Conservation (phyloP, 2,797 vertebrate species). For the Phaenicophaeus curvirostris region DNA sequence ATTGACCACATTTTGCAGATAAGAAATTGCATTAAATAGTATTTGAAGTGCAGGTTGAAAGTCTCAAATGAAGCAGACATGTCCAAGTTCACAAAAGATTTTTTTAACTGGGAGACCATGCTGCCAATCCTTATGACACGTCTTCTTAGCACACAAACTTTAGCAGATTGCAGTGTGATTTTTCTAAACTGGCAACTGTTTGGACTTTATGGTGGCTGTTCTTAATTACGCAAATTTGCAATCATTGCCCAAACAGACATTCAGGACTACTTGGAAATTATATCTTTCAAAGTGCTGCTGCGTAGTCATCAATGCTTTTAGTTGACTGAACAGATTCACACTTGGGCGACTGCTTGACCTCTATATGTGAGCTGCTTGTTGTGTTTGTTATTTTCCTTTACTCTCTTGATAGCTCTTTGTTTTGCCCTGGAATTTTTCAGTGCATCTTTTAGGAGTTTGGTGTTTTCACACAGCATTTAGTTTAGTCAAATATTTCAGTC, state of each 20-base stretch:
- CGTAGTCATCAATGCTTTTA: neutral
- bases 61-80: neutral
- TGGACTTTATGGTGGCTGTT: slow-evolving; percentile 8
- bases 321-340: neutral
- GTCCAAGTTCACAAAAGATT: neutral
- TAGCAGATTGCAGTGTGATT: slow-evolving; percentile 15
- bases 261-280: neutral
- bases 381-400: neutral
- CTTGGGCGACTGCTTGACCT: slow-evolving; percentile 2
- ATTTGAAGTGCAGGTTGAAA: neutral
- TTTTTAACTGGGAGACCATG: neutral
- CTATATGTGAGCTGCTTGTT: neutral
- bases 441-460: neutral
- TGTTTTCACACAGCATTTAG: neutral
- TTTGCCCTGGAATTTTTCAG: neutral
- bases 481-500: neutral
- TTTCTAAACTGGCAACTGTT: slow-evolving; percentile 24
- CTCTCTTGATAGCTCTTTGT: neutral
- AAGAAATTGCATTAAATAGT: neutral
- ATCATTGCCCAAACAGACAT: neutral
- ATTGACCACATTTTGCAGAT: neutral
- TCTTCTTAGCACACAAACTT: neutral
- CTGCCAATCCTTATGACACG: neutral
- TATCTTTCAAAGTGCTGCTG: neutral
- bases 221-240: slow-evolving; percentile 28